Evolutionary conservation across 92 coral and sea anemone species (phyloP).

Genomic region (Epizoanthus fatuus): DNA sequence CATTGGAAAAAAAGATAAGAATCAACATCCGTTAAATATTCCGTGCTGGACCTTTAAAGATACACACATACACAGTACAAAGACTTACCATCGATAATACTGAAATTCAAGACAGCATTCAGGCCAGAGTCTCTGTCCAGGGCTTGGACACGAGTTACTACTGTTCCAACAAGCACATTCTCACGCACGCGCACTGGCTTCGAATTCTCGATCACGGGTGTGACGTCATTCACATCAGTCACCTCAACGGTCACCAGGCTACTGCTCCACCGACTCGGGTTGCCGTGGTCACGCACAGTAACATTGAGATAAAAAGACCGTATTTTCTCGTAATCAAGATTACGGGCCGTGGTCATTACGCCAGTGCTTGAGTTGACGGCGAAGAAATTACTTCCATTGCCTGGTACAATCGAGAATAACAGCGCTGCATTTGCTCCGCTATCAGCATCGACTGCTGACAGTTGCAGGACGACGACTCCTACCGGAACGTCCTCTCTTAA

Average conservation of each 20-base stretch:
- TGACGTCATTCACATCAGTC: slow-evolving; percentile 69
- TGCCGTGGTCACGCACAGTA: slow-evolving; percentile 59
- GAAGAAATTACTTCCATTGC: slow-evolving; percentile 45
- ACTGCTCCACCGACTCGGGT: slow-evolving; percentile 44
- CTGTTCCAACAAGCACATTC: slow-evolving; percentile 58
- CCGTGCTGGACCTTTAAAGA: background rate
- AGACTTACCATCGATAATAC: slow-evolving; percentile 62
- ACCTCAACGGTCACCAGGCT: slow-evolving; percentile 36
- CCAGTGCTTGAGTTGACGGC: slow-evolving; percentile 40
- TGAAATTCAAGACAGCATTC: slow-evolving; percentile 64
- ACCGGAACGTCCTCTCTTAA: slow-evolving; percentile 43
- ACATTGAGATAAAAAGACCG: slow-evolving; percentile 45
- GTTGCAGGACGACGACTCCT: slow-evolving; percentile 40
- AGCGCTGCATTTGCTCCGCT: slow-evolving; percentile 62
- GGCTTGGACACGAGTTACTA: slow-evolving; percentile 53
- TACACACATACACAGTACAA: background rate
- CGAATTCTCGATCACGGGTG: slow-evolving; percentile 45
- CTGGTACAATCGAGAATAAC: slow-evolving; percentile 40
- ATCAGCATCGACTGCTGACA: slow-evolving; percentile 61
- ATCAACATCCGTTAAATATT: background rate
- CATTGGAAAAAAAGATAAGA: too few species aligned
- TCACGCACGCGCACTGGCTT: slow-evolving; percentile 62
- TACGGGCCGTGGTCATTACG: slow-evolving; percentile 32
- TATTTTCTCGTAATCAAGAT: slow-evolving; percentile 49
- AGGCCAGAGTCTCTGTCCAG: slow-evolving; percentile 63